Conservation (phyloP, 2,113 vertebrate genomes). For the Hippocampus comes region DNA sequence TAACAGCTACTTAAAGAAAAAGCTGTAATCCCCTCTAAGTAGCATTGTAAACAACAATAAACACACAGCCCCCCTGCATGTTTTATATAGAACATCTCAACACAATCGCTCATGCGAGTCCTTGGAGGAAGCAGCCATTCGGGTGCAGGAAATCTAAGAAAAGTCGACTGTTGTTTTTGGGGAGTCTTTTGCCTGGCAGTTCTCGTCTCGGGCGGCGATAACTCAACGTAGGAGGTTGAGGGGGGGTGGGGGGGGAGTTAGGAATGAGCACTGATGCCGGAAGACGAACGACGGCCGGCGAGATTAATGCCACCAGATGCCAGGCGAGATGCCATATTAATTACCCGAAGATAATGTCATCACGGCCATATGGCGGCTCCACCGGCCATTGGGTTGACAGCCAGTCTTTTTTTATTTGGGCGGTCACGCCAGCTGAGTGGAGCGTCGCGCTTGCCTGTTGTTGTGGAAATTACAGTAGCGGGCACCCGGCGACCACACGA, state of each 20-base stretch:
- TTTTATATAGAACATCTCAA: conserved; percentile 3
- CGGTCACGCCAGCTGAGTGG: neutral
- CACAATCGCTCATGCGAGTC: conserved; percentile 2
- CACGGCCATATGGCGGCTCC: conserved; percentile 75
- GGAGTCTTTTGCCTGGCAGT: conserved; percentile 35
- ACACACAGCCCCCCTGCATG: conserved; percentile 1
- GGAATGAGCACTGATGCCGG: conserved; percentile 59
- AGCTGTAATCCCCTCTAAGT: conserved; percentile 11
- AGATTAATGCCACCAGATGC: conserved; percentile 81
- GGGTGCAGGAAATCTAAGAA: neutral
- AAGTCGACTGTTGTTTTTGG: conserved; percentile 21
- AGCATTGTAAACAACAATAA: conserved; percentile 14
- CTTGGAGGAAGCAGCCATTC: neutral
- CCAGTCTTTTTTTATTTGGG: conserved; percentile 69
- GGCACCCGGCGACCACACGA: neutral
- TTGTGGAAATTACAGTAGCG: conserved; percentile 1
- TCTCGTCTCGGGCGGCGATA: conserved; percentile 61
- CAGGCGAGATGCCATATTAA: conserved; percentile 79
- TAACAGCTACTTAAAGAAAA: conserved; percentile 17
- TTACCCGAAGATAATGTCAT: conserved; percentile 79
- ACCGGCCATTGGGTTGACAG: conserved; percentile 75
- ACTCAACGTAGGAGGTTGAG: conserved; percentile 37
- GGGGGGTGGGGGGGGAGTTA: conserved; percentile 1
- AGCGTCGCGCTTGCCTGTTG: neutral
- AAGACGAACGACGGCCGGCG: conserved; percentile 66